phyloP scores from a whole-genome alignment of 2,888 invertebrate species.

The Pristionchus arcanus region DNA sequence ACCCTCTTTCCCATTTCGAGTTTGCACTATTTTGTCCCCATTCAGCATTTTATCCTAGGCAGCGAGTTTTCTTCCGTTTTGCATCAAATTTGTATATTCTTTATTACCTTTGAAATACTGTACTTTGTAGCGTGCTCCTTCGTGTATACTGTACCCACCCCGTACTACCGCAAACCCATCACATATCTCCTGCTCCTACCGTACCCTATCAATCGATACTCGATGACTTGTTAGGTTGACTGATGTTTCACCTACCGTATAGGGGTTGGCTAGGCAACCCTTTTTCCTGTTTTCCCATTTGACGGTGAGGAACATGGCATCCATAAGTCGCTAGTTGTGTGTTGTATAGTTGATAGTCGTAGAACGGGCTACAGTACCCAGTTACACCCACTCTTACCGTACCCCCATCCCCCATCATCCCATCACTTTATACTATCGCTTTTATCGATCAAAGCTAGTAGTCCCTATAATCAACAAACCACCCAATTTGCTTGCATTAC shows the following conservation, averaged over 20 bases:
- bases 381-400: conserved; percentile 1
- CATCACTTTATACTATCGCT: background rate
- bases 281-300: background rate
- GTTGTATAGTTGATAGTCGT: conserved; percentile 18
- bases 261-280: conserved; percentile 39
- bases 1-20: conserved; percentile 33
- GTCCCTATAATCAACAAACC: conserved; percentile 18
- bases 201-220: conserved; percentile 14
- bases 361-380: conserved; percentile 30
- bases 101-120: background rate
- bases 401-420: background rate
- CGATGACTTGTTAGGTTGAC: conserved; percentile 7
- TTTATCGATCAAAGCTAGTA: conserved; percentile 34
- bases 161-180: conserved; percentile 11
- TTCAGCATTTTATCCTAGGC: conserved; percentile 41
- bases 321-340: background rate
- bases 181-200: conserved; percentile 15
- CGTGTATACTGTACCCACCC: conserved; percentile 34
- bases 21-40: background rate
- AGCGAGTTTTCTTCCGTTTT: background rate
- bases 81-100: conserved; percentile 5
- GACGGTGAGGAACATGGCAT: background rate
- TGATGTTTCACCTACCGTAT: conserved; percentile 12
- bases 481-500: conserved; percentile 35
- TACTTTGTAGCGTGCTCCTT: background rate